A percentile compares a stretch with the other conserved stretches of the same genome.
phyloP scores from a whole-genome alignment of 2,113 vertebrate genomes.

The Chlamydotis undulata region DNA sequence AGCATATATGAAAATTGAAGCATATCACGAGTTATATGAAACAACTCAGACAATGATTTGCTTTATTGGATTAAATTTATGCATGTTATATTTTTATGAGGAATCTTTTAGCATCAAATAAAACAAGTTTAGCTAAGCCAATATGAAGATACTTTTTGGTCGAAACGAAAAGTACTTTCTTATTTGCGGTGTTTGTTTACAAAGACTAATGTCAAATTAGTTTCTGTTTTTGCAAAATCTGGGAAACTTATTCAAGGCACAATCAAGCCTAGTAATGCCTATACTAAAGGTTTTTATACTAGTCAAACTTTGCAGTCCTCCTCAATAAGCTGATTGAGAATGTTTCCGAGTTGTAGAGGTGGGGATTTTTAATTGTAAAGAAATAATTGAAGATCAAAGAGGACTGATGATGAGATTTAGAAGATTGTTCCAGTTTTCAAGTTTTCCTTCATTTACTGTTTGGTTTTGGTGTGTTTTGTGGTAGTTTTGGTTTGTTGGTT shows the following conservation, averaged over 20 bases:
- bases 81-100: neutral
- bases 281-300: neutral
- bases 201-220: neutral
- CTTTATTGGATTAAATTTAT: constrained; percentile 24
- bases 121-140: neutral
- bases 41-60: neutral
- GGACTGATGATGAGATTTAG: neutral
- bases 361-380: neutral
- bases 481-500: neutral
- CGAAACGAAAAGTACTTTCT: neutral
- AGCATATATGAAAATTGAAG: constrained; percentile 1
- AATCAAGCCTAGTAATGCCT: neutral
- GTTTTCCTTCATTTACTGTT: neutral
- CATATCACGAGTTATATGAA: neutral
- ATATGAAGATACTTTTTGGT: neutral
- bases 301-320: neutral
- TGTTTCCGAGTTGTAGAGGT: neutral
- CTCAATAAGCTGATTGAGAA: neutral
- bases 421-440: neutral
- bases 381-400: neutral
- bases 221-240: neutral
- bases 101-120: neutral
- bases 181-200: neutral
- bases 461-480: neutral
- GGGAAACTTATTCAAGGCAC: neutral